Base-by-base conservation (phyloP, 2,113 vertebrate genomes). In the Notiomystis cincta region DNA sequence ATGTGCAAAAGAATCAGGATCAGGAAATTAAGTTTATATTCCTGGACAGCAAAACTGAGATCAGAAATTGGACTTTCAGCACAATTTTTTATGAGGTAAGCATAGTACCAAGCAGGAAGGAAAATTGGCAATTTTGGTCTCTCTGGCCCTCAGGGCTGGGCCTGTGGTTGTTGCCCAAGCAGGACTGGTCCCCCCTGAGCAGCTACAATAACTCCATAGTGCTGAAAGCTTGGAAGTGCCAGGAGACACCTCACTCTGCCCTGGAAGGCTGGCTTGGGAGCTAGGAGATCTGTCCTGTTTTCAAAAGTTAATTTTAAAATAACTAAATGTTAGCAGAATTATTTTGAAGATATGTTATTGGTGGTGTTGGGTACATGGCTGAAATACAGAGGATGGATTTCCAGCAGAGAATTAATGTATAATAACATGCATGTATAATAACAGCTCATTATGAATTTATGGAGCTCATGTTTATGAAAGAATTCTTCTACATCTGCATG, bases 181-280 rank as follows among this genome's bases (percentile, higher is more conserved):
- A 19, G n/a, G 17, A 69, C 10, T 20, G 11, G 10, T 44, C 11
- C 4, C 1, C 20, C n/a, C 24, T 25, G 38, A 83, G 18, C 47
- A 60, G 25, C 56, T 16, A 3, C 4, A 1, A 20, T 30, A 53
- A 9, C 40, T 51, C 27, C 0, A 5, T 4, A 42, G 42, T 9
- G 7, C 44, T 40, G 48, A 23, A 47, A 75, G 30, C 12, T 5
- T 60, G 67, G 7, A 13, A 82, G 62, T 33, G 30, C 38, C 60
- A 8, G 64, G 27, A 61, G 61, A 72, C 30, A 11, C 60, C 42
- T 65, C 0, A 0, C 30, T 27, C n/a, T 3, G 2, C 18, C 28
- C 37, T 57, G 6, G 30, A 19, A 54, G 38, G 11, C 62, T 72
- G 72, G 4, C 20, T 3, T 13, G 33, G 30, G 8, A 75, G 35